Evolutionary conservation across 2,888 invertebrate species (phyloP).

Genomic region (Drosophila lutescens): DNA sequence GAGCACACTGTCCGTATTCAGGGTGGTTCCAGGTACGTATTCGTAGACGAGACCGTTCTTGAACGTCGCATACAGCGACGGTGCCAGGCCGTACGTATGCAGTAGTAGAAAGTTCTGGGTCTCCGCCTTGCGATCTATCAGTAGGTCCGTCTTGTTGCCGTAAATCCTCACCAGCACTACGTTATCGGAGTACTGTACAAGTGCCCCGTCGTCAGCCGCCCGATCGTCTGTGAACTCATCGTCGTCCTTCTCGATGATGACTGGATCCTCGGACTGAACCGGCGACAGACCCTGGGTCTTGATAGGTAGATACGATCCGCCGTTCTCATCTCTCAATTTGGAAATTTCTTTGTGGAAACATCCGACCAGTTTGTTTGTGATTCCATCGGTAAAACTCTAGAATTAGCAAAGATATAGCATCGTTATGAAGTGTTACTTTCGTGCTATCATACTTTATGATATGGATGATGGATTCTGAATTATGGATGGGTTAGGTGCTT

Average conservation of each 20-base stretch:
- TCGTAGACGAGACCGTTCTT: slow-evolving; percentile 97
- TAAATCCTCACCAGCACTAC: slow-evolving; percentile 95
- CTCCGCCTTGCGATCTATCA: slow-evolving; percentile 95
- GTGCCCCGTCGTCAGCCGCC: slow-evolving; percentile 23
- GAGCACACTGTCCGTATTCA: slow-evolving; percentile 88
- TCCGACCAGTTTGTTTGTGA: slow-evolving; percentile 95
- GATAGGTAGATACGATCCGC: slow-evolving; percentile 53
- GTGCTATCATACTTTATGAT: too few relatives aligned
- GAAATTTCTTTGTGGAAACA: slow-evolving; percentile 85
- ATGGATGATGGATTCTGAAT: too few relatives aligned
- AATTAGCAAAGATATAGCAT: slow-evolving; percentile 46
- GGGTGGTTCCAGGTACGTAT: slow-evolving; percentile 92
- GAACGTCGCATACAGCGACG: slow-evolving; percentile 95
- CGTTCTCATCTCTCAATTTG: slow-evolving; percentile 53
- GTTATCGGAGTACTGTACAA: slow-evolving; percentile 84
- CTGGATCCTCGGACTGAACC: slow-evolving; percentile 51
- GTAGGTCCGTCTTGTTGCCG: slow-evolving; percentile 95
- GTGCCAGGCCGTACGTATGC: slow-evolving; percentile 91
- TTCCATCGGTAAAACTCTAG: slow-evolving; percentile 96
- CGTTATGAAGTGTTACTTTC: not conserved
- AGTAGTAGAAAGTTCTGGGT: slow-evolving; percentile 87
- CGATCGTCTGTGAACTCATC: slow-evolving; percentile 39
- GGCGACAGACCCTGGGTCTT: slow-evolving; percentile 51
- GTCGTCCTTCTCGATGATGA: slow-evolving; percentile 52
- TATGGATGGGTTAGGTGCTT: too few relatives aligned